phyloP scores from a whole-genome alignment of 2,888 invertebrate species.

The Isoperla grammatica region DNA sequence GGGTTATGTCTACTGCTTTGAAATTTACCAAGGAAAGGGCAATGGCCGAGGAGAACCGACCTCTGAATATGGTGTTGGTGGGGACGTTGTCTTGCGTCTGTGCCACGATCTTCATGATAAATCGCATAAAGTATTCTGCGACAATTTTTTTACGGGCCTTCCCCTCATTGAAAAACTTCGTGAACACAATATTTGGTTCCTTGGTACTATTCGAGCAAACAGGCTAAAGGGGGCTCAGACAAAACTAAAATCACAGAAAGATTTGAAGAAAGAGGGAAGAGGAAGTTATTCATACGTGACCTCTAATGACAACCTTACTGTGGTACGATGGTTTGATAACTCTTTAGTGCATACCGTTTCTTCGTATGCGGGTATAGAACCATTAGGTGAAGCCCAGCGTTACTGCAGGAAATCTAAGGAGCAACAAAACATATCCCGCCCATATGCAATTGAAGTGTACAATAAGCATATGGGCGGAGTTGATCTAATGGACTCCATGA shows the following conservation, averaged over 20 bases:
- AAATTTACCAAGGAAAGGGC: slow-evolving; percentile 22
- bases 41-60: background rate
- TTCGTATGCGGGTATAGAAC: slow-evolving; percentile 25
- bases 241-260: background rate
- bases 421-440: slow-evolving; percentile 20
- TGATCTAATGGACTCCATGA: slow-evolving; percentile 25
- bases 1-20: slow-evolving; percentile 28
- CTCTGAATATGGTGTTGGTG: background rate
- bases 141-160: slow-evolving; percentile 21
- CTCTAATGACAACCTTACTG: slow-evolving; percentile 2
- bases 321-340: slow-evolving; percentile 3
- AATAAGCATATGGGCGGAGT: slow-evolving; percentile 24
- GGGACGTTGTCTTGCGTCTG: background rate
- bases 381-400: slow-evolving; percentile 13
- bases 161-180: slow-evolving; percentile 2
- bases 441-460: slow-evolving; percentile 20
- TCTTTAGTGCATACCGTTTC: slow-evolving; percentile 24
- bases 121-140: slow-evolving; percentile 20
- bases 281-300: slow-evolving; percentile 11
- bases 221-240: background rate
- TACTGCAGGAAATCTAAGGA: slow-evolving; percentile 22
- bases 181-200: slow-evolving; percentile 9
- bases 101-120: slow-evolving; percentile 11
- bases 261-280: slow-evolving; percentile 6
- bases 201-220: slow-evolving; percentile 2